Conservation (phyloP, 2,797 vertebrate genomes). For the Sciurus vulgaris region DNA sequence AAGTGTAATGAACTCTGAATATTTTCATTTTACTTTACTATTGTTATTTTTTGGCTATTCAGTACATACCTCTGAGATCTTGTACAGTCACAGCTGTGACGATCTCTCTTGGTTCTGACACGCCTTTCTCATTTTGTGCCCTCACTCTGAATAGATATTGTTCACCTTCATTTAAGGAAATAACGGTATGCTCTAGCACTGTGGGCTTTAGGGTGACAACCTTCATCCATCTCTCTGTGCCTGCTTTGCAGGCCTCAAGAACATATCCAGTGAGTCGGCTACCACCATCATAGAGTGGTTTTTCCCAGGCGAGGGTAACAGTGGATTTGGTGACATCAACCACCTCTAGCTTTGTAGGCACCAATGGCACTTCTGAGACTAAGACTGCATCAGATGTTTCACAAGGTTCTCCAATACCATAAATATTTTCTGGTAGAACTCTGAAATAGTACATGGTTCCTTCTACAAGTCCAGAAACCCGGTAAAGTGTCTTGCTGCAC, state of each 20-base stretch:
- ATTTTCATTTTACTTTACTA: conserved; percentile 49
- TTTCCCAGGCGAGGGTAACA: conserved; percentile 96
- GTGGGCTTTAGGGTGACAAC: conserved; percentile 95
- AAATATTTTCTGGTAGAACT: conserved; percentile 98
- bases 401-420: conserved; percentile 95
- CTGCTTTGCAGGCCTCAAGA: conserved; percentile 96
- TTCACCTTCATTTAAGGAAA: conserved; percentile 97
- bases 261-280: conserved; percentile 96
- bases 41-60: not conserved
- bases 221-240: conserved; percentile 99
- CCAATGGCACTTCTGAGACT: conserved; percentile 96
- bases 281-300: conserved; percentile 97
- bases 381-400: conserved; percentile 95
- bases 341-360: conserved; percentile 95
- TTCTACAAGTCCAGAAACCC: conserved; percentile 94
- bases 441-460: conserved; percentile 98
- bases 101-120: conserved; percentile 95
- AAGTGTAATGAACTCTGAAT: not conserved
- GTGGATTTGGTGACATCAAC: conserved; percentile 96
- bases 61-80: conserved; percentile 95
- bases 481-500: conserved; percentile 97
- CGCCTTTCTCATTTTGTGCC: conserved; percentile 96
- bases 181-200: conserved; percentile 94
- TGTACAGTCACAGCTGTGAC: conserved; percentile 95
- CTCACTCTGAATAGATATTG: conserved; percentile 97